Conservation (phyloP, 2,113 vertebrate genomes). For the Nothocercus nigrocapillus region DNA sequence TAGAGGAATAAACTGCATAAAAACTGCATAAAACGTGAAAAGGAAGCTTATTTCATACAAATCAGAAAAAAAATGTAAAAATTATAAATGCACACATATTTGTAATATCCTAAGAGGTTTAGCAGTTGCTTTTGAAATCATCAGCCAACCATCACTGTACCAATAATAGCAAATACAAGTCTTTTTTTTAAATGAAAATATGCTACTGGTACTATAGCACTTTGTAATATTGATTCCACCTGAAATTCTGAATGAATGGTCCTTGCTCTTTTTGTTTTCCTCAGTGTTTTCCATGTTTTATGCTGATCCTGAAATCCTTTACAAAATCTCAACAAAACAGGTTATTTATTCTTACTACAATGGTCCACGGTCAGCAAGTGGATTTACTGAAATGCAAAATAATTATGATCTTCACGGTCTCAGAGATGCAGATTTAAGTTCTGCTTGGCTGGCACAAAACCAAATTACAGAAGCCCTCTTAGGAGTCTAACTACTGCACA, state of each 20-base stretch:
- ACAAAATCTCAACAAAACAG: not conserved
- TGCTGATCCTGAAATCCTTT: not conserved
- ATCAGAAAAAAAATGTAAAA: not conserved
- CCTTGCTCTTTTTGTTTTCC: not conserved
- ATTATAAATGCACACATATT: not conserved
- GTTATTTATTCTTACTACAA: not conserved
- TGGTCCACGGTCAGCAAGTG: not conserved
- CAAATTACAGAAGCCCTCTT: not conserved
- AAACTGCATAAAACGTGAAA: conserved; percentile 30
- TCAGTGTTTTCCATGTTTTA: rapidly evolving
- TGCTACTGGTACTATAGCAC: not conserved
- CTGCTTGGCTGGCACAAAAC: not conserved
- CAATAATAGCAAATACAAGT: not conserved
- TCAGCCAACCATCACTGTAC: not conserved
- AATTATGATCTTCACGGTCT: not conserved
- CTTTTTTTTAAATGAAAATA: not conserved
- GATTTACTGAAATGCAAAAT: not conserved
- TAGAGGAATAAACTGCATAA: not conserved
- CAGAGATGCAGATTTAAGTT: not conserved
- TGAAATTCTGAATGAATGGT: not conserved
- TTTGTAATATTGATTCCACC: not conserved
- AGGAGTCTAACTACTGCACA: not conserved
- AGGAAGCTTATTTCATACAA: not conserved
- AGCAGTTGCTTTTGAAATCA: not conserved
- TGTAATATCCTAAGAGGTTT: not conserved